Evolutionary conservation across 2,888 invertebrate species (phyloP).

Genomic region (Helicoverpa assulta): DNA sequence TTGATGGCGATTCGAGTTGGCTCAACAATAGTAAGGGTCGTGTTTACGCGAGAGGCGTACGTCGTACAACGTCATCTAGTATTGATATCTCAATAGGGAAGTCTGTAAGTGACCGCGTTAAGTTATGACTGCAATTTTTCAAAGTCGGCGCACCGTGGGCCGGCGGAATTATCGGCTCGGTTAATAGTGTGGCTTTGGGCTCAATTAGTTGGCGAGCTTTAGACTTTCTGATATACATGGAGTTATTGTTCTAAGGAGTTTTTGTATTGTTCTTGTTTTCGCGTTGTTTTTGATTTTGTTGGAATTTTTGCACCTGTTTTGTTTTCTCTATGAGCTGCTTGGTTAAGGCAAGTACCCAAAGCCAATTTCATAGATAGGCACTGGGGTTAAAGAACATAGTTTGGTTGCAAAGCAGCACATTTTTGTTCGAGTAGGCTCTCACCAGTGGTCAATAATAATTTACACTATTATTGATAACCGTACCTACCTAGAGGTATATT

Average conservation of each 20-base stretch:
- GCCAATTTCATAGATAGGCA: no score
- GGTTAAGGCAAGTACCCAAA: no score
- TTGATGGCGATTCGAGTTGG: constrained; percentile 45
- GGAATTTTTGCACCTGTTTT: constrained; percentile 1
- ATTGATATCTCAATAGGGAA: constrained; percentile 90
- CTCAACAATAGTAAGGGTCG: constrained; percentile 70
- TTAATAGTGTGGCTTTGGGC: constrained; percentile 83
- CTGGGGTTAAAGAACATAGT: no score
- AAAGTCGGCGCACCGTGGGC: constrained; percentile 78
- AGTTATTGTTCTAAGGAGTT: constrained; percentile 47
- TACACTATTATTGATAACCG: no score
- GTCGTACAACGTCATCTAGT: constrained; percentile 83
- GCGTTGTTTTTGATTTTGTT: constrained; percentile 1
- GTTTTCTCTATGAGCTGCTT: not conserved
- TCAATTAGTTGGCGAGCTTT: constrained; percentile 81
- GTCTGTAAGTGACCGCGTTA: constrained; percentile 87
- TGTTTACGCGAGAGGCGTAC: constrained; percentile 80
- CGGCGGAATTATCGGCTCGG: constrained; percentile 76
- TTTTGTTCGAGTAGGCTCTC: no score
- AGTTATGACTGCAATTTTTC: constrained; percentile 88
- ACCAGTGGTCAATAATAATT: no score
- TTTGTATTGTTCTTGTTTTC: constrained; percentile 31
- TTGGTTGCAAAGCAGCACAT: no score
- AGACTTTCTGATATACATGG: constrained; percentile 54
- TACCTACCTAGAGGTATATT: no score